phyloP scores from a whole-genome alignment of 2,888 invertebrate species.

The Eupithecia exiguata region DNA sequence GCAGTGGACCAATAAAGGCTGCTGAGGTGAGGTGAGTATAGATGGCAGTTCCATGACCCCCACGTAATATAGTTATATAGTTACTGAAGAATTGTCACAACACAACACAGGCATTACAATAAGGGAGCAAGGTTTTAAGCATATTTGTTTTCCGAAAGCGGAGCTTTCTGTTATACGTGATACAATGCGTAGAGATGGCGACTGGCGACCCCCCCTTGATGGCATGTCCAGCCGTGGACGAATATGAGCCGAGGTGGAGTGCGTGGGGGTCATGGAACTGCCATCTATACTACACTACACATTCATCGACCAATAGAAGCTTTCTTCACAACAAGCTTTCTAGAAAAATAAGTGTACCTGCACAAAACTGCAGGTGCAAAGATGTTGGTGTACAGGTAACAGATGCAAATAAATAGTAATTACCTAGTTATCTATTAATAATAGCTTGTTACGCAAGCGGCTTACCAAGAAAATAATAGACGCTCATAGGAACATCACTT shows the following conservation, averaged over 20 bases:
- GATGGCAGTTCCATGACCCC: too few relatives aligned
- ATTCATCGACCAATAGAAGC: not conserved
- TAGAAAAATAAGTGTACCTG: not conserved
- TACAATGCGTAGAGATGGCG: too few relatives aligned
- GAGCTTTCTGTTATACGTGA: not conserved
- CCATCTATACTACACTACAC: not conserved
- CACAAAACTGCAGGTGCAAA: conserved; percentile 3
- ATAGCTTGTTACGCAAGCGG: conserved; percentile 18
- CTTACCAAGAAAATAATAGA: conserved; percentile 19
- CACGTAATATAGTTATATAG: too few relatives aligned
- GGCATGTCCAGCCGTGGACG: not conserved
- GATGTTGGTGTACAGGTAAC: not conserved
- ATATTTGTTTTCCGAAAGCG: not conserved
- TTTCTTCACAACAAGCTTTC: not conserved
- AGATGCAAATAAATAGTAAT: not conserved
- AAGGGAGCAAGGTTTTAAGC: not conserved
- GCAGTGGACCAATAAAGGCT: too few relatives aligned
- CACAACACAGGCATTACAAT: not conserved
- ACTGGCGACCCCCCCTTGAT: too few relatives aligned
- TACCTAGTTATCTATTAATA: not conserved
- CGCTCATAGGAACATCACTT: conserved; percentile 29
- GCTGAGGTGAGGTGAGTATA: too few relatives aligned
- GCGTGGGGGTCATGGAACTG: not conserved
- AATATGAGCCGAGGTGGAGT: not conserved
- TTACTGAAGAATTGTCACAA: too few relatives aligned